Percentiles rank a stretch among this genome's conserved stretches.
Conservation (phyloP, 2,797 vertebrate genomes). For the Sparus aurata region DNA sequence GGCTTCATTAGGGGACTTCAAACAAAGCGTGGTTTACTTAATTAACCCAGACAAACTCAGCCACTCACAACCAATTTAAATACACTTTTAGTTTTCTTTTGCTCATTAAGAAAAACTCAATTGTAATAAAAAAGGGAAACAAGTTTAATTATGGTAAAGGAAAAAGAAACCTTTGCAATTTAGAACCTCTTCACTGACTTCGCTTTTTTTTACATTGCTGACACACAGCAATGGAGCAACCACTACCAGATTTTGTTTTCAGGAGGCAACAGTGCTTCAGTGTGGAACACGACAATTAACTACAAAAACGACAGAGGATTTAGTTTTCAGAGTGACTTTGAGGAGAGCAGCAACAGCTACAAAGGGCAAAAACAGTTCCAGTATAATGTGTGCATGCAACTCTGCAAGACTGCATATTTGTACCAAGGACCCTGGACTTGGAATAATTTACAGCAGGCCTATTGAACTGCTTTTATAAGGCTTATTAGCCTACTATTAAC, state of each 20-base stretch:
- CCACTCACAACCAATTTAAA: neutral
- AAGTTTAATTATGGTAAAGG: neutral
- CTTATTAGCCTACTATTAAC: no score
- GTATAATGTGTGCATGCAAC: no score
- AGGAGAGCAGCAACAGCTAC: neutral
- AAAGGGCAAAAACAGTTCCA: no score
- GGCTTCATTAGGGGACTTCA: neutral
- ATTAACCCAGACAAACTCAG: neutral
- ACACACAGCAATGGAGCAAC: neutral
- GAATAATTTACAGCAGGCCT: neutral
- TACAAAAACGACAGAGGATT: neutral
- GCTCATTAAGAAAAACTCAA: neutral
- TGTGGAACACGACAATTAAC: neutral
- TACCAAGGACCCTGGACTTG: neutral
- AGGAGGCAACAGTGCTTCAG: neutral
- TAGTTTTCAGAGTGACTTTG: neutral
- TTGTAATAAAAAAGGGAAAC: neutral
- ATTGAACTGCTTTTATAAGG: no score
- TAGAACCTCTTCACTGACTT: neutral
- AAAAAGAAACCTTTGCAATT: neutral
- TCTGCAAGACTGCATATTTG: neutral
- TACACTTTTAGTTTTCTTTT: neutral
- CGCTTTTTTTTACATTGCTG: neutral
- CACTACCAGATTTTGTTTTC: neutral
- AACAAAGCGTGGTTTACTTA: neutral